Base-by-base conservation (phyloP, 2,797 vertebrate genomes). In the Chelon auratus region DNA sequence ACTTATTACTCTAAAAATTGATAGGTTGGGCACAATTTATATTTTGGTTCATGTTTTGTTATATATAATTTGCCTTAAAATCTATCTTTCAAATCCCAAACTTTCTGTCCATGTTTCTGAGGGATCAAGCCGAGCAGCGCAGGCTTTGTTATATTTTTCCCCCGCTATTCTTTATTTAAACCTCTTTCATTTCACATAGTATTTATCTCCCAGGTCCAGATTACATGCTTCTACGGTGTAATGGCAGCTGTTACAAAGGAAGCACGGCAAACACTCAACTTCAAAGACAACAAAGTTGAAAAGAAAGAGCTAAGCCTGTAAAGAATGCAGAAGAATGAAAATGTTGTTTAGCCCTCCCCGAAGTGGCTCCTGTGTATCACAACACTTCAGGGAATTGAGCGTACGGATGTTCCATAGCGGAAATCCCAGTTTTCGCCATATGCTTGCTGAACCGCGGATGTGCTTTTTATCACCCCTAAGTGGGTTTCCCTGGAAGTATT, bases 221-320 rank as follows among this genome's bases (percentile, higher is more conserved):
- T 88, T 87, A 83, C 78, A 79, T 81, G 78, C 69, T 66, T 61
- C 53, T 51, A 33, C 62, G 72, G 54, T 80, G 70, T 72, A 83
- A 78, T 80, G 78, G 62, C 51, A 74, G 40, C 64, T 6, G 40
- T 78, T 77, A 79, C 68, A 78, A 78, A 82, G 64, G 62, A 61
- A 63, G 48, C 65, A 43, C 68, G 56, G 22, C 58, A 84, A 76
- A 80, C 77, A 73, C 70, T 75, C 51, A 37, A 79, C 87, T 87
- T 91, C 83, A 90, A 86, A 89, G 85, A 74, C 76, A 68, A 68
- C 36, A 64, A 59, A 77, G 68, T 79, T 86, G 66, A 87, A 86
- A 89, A 83, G 69, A 74, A 33, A 52, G 50, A 74, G 72, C 66
- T 78, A 76, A 87, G 77, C 69, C 81, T 79, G 30, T 77, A 68